These are phyloP conservation scores for Tympanuchus pallidicinctus DNA, from an alignment of 2,113 vertebrate genomes.

Conservation along the genomic window DNA sequence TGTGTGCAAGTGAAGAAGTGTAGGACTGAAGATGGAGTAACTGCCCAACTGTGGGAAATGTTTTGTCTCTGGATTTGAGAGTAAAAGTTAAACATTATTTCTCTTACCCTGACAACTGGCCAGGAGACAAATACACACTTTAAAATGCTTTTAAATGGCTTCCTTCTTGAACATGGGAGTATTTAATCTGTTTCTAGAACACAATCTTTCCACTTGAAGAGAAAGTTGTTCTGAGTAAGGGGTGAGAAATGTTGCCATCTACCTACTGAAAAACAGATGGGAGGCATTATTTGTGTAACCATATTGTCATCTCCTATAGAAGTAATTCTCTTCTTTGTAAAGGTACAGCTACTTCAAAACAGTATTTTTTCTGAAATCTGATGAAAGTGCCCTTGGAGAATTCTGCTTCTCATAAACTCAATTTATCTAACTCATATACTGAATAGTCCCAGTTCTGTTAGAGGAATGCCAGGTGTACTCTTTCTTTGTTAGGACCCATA, in stretches of 20 bases:
- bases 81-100: background rate
- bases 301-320: background rate
- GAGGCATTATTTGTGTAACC: background rate
- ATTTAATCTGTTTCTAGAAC: background rate
- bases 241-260: constrained; percentile 10
- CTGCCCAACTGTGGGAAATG: background rate
- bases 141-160: background rate
- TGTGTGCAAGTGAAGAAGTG: background rate
- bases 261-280: background rate
- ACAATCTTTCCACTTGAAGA: background rate
- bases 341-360: background rate
- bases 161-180: background rate
- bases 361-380: constrained; percentile 50
- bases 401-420: constrained; percentile 8
- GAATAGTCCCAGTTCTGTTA: constrained; percentile 9
- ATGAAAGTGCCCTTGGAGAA: constrained; percentile 39
- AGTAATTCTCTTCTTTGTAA: background rate
- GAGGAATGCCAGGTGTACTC: background rate
- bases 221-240: background rate
- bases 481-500: background rate
- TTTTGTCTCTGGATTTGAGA: background rate
- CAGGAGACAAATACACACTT: background rate
- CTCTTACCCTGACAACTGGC: background rate
- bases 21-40: accelerated
- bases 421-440: constrained; percentile 14